Base-by-base conservation (phyloP, 2,113 vertebrate species). In the Spilogale gracilis region DNA sequence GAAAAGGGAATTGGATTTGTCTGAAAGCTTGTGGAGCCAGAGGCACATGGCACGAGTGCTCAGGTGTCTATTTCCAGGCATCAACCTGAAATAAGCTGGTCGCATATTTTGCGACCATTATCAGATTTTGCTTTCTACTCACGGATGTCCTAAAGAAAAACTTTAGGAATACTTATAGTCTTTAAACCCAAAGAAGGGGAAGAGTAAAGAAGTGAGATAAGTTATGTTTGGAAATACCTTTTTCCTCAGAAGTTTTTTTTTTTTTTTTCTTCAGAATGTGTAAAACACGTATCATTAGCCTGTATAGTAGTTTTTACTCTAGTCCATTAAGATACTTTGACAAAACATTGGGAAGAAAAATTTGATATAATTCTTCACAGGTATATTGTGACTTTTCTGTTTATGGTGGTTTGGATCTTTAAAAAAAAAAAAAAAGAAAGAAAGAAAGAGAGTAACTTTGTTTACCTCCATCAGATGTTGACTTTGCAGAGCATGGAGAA, bases 1-100 rank as follows among this genome's bases (percentile, higher is more conserved):
- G 60, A 43, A 23, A 67, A 74, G 12, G n/a, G n/a, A 86, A 92
- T 23, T 86, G 80, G 45, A 90, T 97, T 94, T 83, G 58, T 92
- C 88, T 76, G 87, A 71, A 86, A 83, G 74, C 67, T 84, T 81
- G 56, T 74, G 45, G n/a, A 92, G 54, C 74, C 48, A 48, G 90
- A 2, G 20, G 30, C 74, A 61, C 56, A 16, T 25, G 60, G 87
- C 38, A 78, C 23, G 23, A 14, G 8, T 3, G 4, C 63, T 78
- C n/a, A 60, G 88, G 54, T 91, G 54, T 88, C 94, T 69, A 1
- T 27, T 91, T 78, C 71, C n/a, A 91, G 56, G 30, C 52, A 27
- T 92, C 52, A 9, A 52, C 87, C 73, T 30, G 74, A 78, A 88
- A 27, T 27, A 30, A 58, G 61, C 76, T 30, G 58, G n/a, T 86